A percentile compares a stretch with the other conserved stretches of the same genome.
phyloP scores from a whole-genome alignment of 2,888 invertebrate species.

The Eupithecia abbreviata region DNA sequence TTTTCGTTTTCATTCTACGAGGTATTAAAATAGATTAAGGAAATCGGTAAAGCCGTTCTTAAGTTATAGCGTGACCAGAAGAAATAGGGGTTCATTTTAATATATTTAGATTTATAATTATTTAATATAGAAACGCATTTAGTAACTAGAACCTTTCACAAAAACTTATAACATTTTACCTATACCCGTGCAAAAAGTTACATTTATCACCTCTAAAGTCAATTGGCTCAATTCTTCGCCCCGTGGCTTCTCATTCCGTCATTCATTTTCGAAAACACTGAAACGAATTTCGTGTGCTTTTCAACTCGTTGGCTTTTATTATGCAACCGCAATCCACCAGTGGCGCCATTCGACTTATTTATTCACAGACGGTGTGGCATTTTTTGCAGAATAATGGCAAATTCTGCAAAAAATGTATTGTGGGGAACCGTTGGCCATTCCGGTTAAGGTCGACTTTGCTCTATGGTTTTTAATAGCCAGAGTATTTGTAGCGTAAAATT shows the following conservation, averaged over 20 bases:
- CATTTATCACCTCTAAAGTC: not conserved
- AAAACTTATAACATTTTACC: not conserved
- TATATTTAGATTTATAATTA: not conserved
- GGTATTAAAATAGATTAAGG: too few species aligned
- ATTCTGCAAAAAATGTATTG: conserved; percentile 32
- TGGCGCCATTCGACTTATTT: conserved; percentile 33
- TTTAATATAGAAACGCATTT: not conserved
- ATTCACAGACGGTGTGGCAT: conserved; percentile 28
- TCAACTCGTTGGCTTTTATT: conserved; percentile 30
- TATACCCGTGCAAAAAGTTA: not conserved
- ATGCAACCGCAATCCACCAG: conserved; percentile 32
- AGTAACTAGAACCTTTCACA: not conserved
- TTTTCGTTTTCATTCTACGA: too few species aligned
- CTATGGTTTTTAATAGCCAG: not conserved
- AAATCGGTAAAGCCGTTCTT: too few species aligned
- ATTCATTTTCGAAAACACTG: conserved; percentile 23
- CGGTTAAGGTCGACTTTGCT: not conserved
- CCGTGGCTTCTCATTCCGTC: conserved; percentile 15
- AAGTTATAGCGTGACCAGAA: too few species aligned
- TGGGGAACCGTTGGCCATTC: not conserved
- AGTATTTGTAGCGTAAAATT: conserved; percentile 1
- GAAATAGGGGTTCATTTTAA: too few species aligned
- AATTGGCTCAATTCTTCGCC: not conserved
- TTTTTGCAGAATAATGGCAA: too few species aligned
- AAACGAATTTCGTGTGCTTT: conserved; percentile 32